Conservation (phyloP, 2,113 vertebrate species). For the Leptobrachium leishanense region DNA sequence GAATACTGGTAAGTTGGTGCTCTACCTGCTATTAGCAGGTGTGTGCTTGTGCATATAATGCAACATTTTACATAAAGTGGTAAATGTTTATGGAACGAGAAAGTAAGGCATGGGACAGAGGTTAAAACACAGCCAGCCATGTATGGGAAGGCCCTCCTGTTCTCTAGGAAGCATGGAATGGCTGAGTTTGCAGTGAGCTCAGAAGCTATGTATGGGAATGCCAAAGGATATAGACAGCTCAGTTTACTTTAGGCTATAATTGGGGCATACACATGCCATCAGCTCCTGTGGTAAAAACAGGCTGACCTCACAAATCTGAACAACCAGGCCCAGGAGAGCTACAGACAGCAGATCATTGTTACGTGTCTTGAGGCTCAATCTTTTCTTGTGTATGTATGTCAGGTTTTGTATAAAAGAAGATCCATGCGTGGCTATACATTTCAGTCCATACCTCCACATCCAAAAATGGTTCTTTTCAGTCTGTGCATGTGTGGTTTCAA, state of each 20-base stretch:
- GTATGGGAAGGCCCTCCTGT: slow-evolving; percentile 50
- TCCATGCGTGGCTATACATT: too few species aligned
- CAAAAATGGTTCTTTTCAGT: too few species aligned
- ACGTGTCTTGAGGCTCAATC: neutral
- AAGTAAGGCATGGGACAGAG: neutral
- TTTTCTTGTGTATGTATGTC: too few species aligned
- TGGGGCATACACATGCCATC: slow-evolving; percentile 54
- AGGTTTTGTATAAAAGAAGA: too few species aligned
- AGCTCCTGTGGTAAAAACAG: slow-evolving; percentile 36
- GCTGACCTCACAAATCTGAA: slow-evolving; percentile 20
- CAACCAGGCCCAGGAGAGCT: neutral
- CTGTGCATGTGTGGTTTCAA: too few species aligned
- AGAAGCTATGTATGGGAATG: slow-evolving; percentile 62
- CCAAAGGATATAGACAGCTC: slow-evolving; percentile 52
- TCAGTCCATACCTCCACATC: too few species aligned
- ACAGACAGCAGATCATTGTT: neutral
- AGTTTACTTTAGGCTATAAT: slow-evolving; percentile 67
- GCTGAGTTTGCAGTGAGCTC: slow-evolving; percentile 65
- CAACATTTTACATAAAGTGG: neutral
- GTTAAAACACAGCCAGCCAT: slow-evolving; percentile 36
- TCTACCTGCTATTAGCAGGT: too few species aligned
- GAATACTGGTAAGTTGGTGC: too few species aligned
- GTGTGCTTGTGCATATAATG: too few species aligned
- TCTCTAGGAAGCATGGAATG: slow-evolving; percentile 57
- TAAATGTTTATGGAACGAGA: neutral